Conservation (phyloP, 1,140 invertebrate species). For the Parasteatoda tepidariorum region DNA sequence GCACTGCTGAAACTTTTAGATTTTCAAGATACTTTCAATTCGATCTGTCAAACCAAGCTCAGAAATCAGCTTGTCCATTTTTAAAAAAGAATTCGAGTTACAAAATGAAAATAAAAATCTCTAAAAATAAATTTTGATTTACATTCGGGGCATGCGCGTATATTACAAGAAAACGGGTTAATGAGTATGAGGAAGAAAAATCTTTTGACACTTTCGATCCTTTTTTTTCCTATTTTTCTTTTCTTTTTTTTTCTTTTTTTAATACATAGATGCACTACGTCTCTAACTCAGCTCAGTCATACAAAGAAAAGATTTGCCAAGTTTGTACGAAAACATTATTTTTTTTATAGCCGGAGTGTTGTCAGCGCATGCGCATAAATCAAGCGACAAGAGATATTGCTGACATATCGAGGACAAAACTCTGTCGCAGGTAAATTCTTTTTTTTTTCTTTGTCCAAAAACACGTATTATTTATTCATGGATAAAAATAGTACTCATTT, state of each 20-base stretch:
- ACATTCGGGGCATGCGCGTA: too few species aligned
- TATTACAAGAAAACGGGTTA: constrained; percentile 19
- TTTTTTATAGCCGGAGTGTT: constrained; percentile 11
- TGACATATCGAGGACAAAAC: constrained; percentile 46
- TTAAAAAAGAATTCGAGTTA: too few species aligned
- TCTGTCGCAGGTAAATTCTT: neutral
- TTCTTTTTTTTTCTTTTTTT: neutral
- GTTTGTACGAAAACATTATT: constrained; percentile 13
- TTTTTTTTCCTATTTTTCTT: too few species aligned
- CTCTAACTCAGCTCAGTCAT: neutral
- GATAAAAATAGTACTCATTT: too few species aligned
- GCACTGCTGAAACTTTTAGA: too few species aligned
- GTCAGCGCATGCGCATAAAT: constrained; percentile 36
- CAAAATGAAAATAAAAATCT: too few species aligned
- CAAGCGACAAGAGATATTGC: constrained; percentile 37
- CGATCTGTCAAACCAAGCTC: too few species aligned
- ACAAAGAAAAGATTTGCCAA: neutral
- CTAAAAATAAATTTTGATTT: too few species aligned
- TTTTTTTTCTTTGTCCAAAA: neutral
- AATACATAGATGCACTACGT: neutral
- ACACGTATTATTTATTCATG: neutral
- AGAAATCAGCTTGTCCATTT: too few species aligned
- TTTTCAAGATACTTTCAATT: too few species aligned
- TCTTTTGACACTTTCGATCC: neutral
- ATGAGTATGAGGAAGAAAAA: constrained; percentile 32